Conservation (phyloP, 2,113 vertebrate genomes). For the Centropus bengalensis region DNA sequence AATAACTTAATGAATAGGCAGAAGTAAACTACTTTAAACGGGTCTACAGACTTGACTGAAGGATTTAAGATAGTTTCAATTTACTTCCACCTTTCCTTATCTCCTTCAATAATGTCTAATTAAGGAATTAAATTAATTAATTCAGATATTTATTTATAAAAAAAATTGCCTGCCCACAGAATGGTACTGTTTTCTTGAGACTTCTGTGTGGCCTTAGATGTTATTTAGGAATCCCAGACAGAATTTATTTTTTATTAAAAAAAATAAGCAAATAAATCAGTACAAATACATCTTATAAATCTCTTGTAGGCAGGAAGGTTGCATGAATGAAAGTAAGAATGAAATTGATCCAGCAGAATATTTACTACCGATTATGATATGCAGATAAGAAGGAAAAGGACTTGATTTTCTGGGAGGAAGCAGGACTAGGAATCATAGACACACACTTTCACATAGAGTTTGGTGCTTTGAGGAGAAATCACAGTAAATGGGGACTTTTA, state of each 20-base stretch:
- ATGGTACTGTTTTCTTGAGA: background rate
- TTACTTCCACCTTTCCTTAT: background rate
- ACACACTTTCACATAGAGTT: background rate
- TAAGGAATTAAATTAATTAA: background rate
- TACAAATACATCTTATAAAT: background rate
- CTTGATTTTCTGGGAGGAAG: background rate
- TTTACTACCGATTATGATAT: background rate
- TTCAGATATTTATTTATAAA: background rate
- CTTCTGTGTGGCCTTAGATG: background rate
- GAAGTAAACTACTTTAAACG: background rate
- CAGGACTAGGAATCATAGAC: background rate
- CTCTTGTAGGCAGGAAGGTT: background rate
- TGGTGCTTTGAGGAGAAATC: background rate
- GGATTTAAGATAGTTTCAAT: background rate
- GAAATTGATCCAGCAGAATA: background rate
- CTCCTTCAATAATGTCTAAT: background rate
- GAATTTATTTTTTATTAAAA: background rate
- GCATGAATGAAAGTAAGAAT: background rate
- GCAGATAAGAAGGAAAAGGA: background rate
- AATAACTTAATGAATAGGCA: background rate
- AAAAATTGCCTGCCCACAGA: background rate
- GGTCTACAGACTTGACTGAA: background rate
- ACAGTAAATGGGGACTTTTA: background rate
- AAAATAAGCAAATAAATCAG: background rate
- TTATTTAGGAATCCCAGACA: background rate